phyloP scores from a whole-genome alignment of 2,113 vertebrate species.

The Gobiocypris rarus region DNA sequence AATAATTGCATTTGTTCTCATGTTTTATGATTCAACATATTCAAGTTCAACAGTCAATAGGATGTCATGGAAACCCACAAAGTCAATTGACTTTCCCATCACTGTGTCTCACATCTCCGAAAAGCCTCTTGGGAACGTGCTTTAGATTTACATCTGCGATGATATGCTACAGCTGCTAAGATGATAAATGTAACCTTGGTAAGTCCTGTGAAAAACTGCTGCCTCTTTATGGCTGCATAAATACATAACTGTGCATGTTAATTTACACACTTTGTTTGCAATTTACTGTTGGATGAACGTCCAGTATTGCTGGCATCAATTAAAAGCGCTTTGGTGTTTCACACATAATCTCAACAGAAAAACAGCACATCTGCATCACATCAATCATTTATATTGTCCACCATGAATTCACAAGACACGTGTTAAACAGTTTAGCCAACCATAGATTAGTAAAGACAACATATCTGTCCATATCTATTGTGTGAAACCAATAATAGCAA shows the following conservation, averaged over 20 bases:
- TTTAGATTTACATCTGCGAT: constrained; percentile 34
- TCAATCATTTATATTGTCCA: constrained; percentile 34
- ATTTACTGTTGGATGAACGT: constrained; percentile 21
- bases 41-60: constrained; percentile 1
- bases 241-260: constrained; percentile 42
- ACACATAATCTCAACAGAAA: constrained; percentile 41
- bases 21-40: background rate
- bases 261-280: constrained; percentile 45
- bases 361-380: constrained; percentile 42
- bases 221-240: constrained; percentile 46
- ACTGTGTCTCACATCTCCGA: constrained; percentile 6
- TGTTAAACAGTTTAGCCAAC: constrained; percentile 21
- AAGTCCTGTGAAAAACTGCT: constrained; percentile 46
- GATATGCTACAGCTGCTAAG: constrained; percentile 24
- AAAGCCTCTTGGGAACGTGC: constrained; percentile 13
- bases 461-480: background rate
- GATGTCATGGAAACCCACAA: constrained; percentile 31
- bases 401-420: constrained; percentile 7
- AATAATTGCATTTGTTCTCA: background rate
- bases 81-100: constrained; percentile 3
- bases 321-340: constrained; percentile 47
- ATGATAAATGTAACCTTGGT: constrained; percentile 49
- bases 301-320: constrained; percentile 48
- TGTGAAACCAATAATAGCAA: background rate
- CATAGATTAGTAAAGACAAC: background rate